These are phyloP conservation scores for Drosophila asahinai DNA, from an alignment of 1,140 invertebrate genomes.

Conservation along the genomic window DNA sequence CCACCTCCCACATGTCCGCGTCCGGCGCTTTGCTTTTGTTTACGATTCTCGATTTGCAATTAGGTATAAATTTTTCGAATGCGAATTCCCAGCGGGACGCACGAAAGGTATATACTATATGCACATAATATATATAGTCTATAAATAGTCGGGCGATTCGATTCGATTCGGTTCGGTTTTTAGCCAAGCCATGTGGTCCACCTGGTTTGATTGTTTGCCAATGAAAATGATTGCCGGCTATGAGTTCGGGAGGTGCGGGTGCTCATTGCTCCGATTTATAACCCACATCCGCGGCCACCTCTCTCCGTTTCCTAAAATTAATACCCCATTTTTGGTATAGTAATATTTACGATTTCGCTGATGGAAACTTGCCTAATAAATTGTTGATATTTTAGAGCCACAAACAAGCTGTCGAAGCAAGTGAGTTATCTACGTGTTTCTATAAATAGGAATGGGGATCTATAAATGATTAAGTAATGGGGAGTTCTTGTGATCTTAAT, in stretches of 20 bases:
- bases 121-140: slow-evolving; percentile 3
- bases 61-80: slow-evolving; percentile 58
- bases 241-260: slow-evolving; percentile 37
- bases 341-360: slow-evolving; percentile 19
- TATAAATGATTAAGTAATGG: background rate
- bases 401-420: too few species aligned
- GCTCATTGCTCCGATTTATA: slow-evolving; percentile 4
- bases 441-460: background rate
- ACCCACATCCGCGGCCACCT: slow-evolving; percentile 19
- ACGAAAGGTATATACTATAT: slow-evolving; percentile 17
- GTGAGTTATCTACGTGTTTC: slow-evolving; percentile 9
- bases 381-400: slow-evolving; percentile 10
- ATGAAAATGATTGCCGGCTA: slow-evolving; percentile 67
- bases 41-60: slow-evolving; percentile 55
- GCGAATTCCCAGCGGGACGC: slow-evolving; percentile 44
- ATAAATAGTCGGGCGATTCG: slow-evolving; percentile 48
- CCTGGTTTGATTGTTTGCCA: slow-evolving; percentile 58
- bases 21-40: slow-evolving; percentile 47
- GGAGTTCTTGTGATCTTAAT: too few species aligned
- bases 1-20: slow-evolving; percentile 8
- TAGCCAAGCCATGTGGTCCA: slow-evolving; percentile 41
- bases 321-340: slow-evolving; percentile 13
- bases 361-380: slow-evolving; percentile 15
- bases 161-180: background rate
- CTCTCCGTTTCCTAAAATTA: slow-evolving; percentile 5